phyloP scores from a whole-genome alignment of 2,888 invertebrate genomes.

The Morinoia aosen region DNA sequence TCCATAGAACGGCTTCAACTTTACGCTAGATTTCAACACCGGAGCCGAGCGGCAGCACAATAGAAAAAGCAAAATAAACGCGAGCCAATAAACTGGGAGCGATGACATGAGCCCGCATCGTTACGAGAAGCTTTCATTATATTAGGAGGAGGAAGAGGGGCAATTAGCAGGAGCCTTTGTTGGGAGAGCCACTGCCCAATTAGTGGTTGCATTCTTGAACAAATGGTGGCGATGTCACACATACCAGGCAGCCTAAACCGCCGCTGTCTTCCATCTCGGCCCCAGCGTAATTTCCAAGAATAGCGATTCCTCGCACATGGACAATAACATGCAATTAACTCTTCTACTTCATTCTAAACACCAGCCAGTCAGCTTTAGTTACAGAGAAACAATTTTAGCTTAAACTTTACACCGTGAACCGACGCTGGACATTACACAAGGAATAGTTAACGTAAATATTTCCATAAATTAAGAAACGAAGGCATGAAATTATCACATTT shows the following conservation, averaged over 20 bases:
- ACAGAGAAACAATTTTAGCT: neutral
- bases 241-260: neutral
- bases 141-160: neutral
- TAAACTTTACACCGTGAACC: neutral
- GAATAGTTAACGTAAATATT: neutral
- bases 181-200: neutral
- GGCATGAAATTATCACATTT: neutral
- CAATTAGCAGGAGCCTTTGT: conserved; percentile 37
- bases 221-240: neutral
- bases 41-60: neutral
- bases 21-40: neutral
- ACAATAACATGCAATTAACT: neutral
- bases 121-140: conserved; percentile 21
- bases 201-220: conserved; percentile 13
- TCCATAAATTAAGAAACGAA: neutral
- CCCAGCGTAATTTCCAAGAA: neutral
- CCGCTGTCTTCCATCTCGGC: neutral
- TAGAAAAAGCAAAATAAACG: neutral
- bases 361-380: neutral
- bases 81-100: neutral
- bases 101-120: conserved; percentile 14
- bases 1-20: neutral
- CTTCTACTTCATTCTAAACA: neutral
- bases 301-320: neutral
- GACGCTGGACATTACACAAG: neutral